Conservation (phyloP, 1,140 invertebrate species). For the Pseudomyrmex dendroicus region DNA sequence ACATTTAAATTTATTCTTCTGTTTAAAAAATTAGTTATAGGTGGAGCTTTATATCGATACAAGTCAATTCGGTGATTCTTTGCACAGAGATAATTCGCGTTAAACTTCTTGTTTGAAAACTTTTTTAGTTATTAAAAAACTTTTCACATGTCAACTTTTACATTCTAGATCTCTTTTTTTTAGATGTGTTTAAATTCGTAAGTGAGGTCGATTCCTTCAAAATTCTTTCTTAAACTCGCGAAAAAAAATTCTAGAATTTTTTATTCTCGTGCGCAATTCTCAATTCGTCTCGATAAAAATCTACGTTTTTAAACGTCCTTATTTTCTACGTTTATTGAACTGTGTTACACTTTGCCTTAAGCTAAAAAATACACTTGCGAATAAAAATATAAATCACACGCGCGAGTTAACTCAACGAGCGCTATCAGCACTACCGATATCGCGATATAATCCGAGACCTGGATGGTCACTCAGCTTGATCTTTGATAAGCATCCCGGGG, state of each 20-base stretch:
- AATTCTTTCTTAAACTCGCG: background rate
- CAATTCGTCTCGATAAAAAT: background rate
- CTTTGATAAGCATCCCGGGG: background rate
- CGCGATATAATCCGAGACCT: background rate
- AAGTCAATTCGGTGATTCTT: too few relatives aligned
- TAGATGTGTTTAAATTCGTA: too few relatives aligned
- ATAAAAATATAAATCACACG: conserved; percentile 25
- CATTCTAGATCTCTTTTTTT: too few relatives aligned
- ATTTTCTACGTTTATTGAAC: background rate
- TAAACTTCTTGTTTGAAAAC: too few relatives aligned
- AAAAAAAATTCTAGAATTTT: background rate
- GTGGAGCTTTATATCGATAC: too few relatives aligned
- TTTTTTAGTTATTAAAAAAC: too few relatives aligned
- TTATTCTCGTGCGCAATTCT: background rate
- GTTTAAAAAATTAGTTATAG: too few relatives aligned
- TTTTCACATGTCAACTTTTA: too few relatives aligned
- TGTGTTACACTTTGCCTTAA: background rate
- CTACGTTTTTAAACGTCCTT: background rate
- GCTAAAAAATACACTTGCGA: background rate
- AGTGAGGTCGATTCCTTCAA: background rate
- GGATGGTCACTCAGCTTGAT: background rate
- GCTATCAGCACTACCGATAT: background rate
- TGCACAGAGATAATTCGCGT: too few relatives aligned
- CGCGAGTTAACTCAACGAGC: background rate
- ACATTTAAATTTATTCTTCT: too few relatives aligned